Percentiles rank a stretch among this genome's conserved stretches.
These are phyloP conservation scores for Nemurella pictetii DNA, from an alignment of 2,888 invertebrate species.

Conservation along the genomic window DNA sequence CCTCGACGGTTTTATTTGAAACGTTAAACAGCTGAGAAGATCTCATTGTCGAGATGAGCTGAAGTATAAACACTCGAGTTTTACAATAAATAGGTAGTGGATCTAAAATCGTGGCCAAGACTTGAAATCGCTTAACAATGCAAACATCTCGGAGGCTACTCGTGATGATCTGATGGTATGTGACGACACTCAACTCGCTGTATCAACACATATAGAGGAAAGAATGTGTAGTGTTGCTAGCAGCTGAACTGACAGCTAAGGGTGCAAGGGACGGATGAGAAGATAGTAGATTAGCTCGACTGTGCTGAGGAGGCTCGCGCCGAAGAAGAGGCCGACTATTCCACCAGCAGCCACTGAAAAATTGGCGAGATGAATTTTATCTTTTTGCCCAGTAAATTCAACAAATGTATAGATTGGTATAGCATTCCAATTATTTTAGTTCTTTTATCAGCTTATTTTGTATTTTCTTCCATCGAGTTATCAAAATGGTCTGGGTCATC, in stretches of 20 bases:
- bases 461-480: too few relatives aligned
- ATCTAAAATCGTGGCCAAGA: not conserved
- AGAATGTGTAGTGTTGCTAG: not conserved
- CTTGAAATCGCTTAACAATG: not conserved
- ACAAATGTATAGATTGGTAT: too few relatives aligned
- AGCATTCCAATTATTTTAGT: too few relatives aligned
- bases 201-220: not conserved
- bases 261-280: not conserved
- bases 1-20: not conserved
- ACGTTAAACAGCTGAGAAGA: not conserved
- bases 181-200: not conserved
- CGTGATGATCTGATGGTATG: not conserved
- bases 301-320: slow-evolving; percentile 1
- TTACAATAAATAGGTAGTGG: not conserved
- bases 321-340: not conserved
- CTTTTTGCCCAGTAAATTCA: too few relatives aligned
- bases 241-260: not conserved
- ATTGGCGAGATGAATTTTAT: too few relatives aligned
- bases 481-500: too few relatives aligned
- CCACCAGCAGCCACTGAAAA: slow-evolving; percentile 10
- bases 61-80: not conserved
- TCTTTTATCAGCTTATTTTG: too few relatives aligned
- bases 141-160: not conserved
- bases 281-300: slow-evolving; percentile 2
- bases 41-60: not conserved